phyloP scores from a whole-genome alignment of 1,140 invertebrate genomes.

The Atta texana region DNA sequence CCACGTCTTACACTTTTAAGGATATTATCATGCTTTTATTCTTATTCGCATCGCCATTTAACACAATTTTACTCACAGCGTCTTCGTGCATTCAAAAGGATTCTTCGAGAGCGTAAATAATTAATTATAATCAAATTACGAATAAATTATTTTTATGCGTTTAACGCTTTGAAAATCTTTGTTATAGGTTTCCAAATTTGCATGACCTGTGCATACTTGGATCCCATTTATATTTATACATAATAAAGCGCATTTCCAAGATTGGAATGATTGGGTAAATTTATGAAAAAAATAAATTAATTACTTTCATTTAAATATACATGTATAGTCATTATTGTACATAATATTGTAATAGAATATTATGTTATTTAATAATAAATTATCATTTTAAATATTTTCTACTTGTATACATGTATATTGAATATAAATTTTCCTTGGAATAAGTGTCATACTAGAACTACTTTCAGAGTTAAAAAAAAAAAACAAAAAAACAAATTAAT shows the following conservation, averaged over 20 bases:
- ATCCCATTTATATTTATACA: neutral
- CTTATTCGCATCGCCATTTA: constrained; percentile 56
- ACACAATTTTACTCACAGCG: constrained; percentile 39
- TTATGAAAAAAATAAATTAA: constrained; percentile 75
- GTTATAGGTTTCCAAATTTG: neutral
- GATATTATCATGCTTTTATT: constrained; percentile 69
- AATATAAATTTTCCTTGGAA: constrained; percentile 6
- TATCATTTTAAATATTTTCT: constrained; percentile 38
- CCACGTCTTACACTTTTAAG: constrained; percentile 71
- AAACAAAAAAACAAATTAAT: constrained; percentile 4
- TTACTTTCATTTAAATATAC: constrained; percentile 62
- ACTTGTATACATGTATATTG: constrained; percentile 24
- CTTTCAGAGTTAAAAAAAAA: neutral
- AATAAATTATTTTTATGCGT: constrained; percentile 58
- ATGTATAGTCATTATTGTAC: constrained; percentile 71
- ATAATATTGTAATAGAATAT: constrained; percentile 64
- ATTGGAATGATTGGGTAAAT: constrained; percentile 75
- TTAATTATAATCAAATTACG: constrained; percentile 32
- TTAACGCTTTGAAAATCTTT: constrained; percentile 48
- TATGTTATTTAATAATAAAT: constrained; percentile 32
- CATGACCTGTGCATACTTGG: constrained; percentile 55
- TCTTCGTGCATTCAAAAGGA: constrained; percentile 65
- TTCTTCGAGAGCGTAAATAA: constrained; percentile 60
- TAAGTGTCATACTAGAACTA: neutral
- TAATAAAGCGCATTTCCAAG: constrained; percentile 62